Evolutionary conservation across 2,888 invertebrate genomes (phyloP).

Genomic region (Mantis religiosa): DNA sequence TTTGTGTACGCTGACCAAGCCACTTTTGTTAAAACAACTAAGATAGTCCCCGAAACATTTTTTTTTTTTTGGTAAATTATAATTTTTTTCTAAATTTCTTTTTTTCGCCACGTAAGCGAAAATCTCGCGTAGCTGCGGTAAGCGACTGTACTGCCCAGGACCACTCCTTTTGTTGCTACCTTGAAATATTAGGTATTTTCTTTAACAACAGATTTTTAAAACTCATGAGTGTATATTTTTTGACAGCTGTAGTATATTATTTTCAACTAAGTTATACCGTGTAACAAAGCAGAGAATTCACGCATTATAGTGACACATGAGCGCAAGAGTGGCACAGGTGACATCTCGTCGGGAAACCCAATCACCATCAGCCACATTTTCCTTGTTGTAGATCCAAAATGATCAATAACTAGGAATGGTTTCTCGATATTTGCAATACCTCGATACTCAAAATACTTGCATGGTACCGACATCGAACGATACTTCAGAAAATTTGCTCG

Average conservation of each 20-base stretch:
- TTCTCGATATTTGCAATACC: too few species aligned
- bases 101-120: neutral
- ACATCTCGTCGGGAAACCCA: too few species aligned
- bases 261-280: constrained; percentile 15
- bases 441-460: too few species aligned
- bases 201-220: constrained; percentile 1
- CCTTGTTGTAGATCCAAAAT: too few species aligned
- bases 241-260: constrained; percentile 16
- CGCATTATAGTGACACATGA: neutral
- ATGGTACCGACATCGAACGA: too few species aligned
- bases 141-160: neutral
- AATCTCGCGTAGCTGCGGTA: neutral
- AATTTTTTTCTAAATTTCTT: neutral
- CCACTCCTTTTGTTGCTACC: neutral
- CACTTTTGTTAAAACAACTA: neutral
- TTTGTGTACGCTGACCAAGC: neutral
- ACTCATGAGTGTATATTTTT: constrained; percentile 7
- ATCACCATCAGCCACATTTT: too few species aligned
- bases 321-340: neutral
- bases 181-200: constrained; percentile 4
- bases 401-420: too few species aligned
- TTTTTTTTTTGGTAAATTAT: neutral
- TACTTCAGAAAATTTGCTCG: too few species aligned
- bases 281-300: neutral
- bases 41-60: neutral